phyloP scores from a whole-genome alignment of 1,140 invertebrate species.

The Oppia nitens region DNA sequence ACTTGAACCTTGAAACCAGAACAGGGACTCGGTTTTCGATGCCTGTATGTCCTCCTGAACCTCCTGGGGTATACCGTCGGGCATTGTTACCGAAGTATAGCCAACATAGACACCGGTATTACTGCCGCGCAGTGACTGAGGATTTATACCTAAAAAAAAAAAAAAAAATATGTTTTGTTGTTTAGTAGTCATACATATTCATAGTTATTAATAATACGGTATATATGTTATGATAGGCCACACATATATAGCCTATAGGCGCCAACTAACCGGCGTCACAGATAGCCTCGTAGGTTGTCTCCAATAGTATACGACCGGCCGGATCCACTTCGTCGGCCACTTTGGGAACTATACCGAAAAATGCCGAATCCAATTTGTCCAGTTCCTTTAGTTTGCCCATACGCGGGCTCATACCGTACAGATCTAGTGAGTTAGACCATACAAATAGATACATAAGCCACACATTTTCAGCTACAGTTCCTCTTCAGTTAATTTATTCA shows the following conservation, averaged over 20 bases:
- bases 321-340: conserved; percentile 42
- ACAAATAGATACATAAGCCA: background rate
- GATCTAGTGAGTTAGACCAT: background rate
- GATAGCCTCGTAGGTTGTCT: conserved; percentile 79
- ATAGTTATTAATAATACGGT: background rate
- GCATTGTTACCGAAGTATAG: conserved; percentile 33
- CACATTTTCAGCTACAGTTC: background rate
- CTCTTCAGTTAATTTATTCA: background rate
- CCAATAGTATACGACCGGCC: conserved; percentile 70
- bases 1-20: conserved; percentile 86
- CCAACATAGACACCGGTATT: conserved; percentile 80
- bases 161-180: background rate
- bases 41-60: conserved; percentile 41
- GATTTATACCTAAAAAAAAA: conserved; percentile 3
- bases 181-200: background rate
- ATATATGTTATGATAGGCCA: background rate
- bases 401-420: conserved; percentile 7
- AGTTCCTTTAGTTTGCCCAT: conserved; percentile 16
- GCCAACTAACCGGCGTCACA: conserved; percentile 58
- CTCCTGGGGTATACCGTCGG: conserved; percentile 23
- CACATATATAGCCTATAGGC: too few relatives aligned
- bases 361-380: conserved; percentile 14
- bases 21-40: conserved; percentile 78
- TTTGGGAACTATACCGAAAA: conserved; percentile 9
- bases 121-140: conserved; percentile 25